Conservation (phyloP, 2,888 invertebrate genomes). For the Vesta saturnalis region DNA sequence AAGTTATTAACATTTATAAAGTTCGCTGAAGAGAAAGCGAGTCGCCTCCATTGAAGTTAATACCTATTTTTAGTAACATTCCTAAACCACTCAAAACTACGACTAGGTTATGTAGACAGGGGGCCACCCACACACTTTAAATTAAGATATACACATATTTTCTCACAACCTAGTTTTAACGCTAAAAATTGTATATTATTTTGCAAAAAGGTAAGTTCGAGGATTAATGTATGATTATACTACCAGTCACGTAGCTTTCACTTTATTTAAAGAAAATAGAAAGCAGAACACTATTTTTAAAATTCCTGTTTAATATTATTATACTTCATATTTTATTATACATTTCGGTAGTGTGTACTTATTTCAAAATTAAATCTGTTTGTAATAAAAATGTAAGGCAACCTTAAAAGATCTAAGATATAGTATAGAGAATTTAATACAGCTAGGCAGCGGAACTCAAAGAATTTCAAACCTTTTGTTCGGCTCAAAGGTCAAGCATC, state of each 20-base stretch:
- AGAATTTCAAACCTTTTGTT: constrained; percentile 34
- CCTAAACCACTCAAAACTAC: not conserved
- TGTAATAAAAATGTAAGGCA: not conserved
- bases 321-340: not conserved
- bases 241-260: constrained; percentile 1
- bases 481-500: constrained; percentile 27
- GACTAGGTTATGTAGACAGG: not conserved
- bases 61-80: constrained; percentile 1
- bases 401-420: not conserved
- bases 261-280: not conserved
- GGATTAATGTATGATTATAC: not conserved
- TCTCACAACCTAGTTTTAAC: not conserved
- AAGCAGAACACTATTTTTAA: not conserved
- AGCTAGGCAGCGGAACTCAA: constrained; percentile 30
- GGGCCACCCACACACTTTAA: not conserved
- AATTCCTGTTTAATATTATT: not conserved
- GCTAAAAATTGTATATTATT: not conserved
- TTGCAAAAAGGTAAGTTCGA: not conserved
- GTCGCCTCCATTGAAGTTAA: not conserved
- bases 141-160: not conserved
- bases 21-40: constrained; percentile 1
- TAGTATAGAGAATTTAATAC: constrained; percentile 13
- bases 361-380: too few species aligned
- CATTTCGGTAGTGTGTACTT: too few species aligned
- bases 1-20: constrained; percentile 11